Base-by-base conservation (phyloP, 2,113 vertebrate species). In the Lates calcarifer region DNA sequence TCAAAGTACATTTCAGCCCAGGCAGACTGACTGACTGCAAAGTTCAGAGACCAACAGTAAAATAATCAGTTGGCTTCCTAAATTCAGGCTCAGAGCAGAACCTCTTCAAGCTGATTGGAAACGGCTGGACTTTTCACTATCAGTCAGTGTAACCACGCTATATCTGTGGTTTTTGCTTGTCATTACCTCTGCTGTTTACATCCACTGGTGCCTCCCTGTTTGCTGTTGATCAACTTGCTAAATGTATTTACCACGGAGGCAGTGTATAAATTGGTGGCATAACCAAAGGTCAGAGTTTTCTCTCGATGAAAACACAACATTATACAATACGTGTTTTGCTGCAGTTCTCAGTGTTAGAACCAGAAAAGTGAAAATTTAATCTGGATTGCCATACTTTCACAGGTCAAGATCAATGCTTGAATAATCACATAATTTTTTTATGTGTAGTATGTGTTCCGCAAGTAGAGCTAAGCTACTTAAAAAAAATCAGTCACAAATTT, bases 31-130 rank as follows among this genome's bases (percentile, higher is more conserved):
- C 79, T 85, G 83, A 75, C 68, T 83, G 33, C 73, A 74, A 56
- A 63, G 28, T 73, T 51, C 57, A 67, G 28, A 82, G 76, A 79
- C 63, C 72, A 58, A 74, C 77, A 45, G 67, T 45, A 45, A 82
- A 86, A 64, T 85, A 67, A 89, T 86, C 74, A 90, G 69, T 83
- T 89, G 62, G 49, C 47, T 74, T 74, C 37, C 45, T 75, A 77
- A 90, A 88, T 73, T 63, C 80, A 85, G 76, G 57, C 78, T 10
- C 43, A 87, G 86, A 77, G 12, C 83, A 91, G 77, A 66, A 73
- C 41, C 26, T 74, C 74, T 47, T 74, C 55, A 73, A 22, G 74
- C 76, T 78, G 61, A 80, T 79, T 83, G 56, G 43, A 88, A 85
- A 75, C 86, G 72, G 75, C 66, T 60, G 33, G 24, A 47, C 31